Conservation (phyloP, 2,888 invertebrate species). For the Harpalus rufipes region DNA sequence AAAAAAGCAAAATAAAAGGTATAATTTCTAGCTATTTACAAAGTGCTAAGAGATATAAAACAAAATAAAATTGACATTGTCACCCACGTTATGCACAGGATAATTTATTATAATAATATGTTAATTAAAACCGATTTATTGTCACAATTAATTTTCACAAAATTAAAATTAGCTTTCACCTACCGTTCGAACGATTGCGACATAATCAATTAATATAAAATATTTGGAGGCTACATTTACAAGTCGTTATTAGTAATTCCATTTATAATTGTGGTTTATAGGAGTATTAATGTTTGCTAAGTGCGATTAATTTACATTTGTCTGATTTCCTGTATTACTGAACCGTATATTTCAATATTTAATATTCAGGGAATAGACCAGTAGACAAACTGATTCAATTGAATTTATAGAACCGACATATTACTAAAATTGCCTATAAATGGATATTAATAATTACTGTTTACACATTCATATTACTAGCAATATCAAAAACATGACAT, state of each 20-base stretch:
- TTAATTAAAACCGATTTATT: slow-evolving; percentile 55
- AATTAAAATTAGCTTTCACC: slow-evolving; percentile 38
- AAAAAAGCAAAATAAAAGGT: too few relatives aligned
- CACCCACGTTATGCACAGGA: neutral
- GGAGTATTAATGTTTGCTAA: slow-evolving; percentile 14
- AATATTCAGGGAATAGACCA: too few relatives aligned
- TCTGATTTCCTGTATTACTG: neutral
- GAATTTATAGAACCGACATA: too few relatives aligned
- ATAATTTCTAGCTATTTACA: too few relatives aligned
- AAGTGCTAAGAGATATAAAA: neutral
- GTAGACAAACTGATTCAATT: too few relatives aligned
- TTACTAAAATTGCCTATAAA: too few relatives aligned
- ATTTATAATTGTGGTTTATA: slow-evolving; percentile 43
- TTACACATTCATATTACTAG: too few relatives aligned
- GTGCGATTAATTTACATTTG: slow-evolving; percentile 1
- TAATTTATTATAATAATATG: slow-evolving; percentile 44
- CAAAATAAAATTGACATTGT: neutral
- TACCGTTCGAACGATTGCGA: slow-evolving; percentile 17
- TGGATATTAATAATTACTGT: too few relatives aligned
- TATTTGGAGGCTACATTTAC: slow-evolving; percentile 14
- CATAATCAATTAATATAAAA: slow-evolving; percentile 53
- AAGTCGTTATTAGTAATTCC: slow-evolving; percentile 31
- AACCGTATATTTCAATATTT: neutral
- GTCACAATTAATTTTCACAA: slow-evolving; percentile 35
- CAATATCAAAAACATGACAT: too few relatives aligned